These are phyloP conservation scores for Chrysaora quinquecirrha DNA, from an alignment of 30 jellyfish, hydroid and myxozoan genomes.

Conservation along the genomic window DNA sequence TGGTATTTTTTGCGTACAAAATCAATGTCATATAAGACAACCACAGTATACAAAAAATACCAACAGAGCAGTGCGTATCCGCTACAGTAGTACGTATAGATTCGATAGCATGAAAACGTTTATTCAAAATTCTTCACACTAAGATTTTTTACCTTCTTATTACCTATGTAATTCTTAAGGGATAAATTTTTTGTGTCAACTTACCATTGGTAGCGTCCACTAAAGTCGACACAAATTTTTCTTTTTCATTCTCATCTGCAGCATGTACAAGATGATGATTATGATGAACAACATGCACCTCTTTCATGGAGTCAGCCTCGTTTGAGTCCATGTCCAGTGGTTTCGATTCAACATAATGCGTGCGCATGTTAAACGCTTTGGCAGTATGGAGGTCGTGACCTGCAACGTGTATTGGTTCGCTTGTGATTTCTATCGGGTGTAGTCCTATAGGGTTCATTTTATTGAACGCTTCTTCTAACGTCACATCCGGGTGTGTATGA, in stretches of 20 bases:
- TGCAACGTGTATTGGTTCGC: slow-evolving; percentile 64
- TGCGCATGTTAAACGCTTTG: slow-evolving; percentile 65
- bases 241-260: slow-evolving; percentile 73
- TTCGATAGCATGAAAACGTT: too few species aligned
- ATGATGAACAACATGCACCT: slow-evolving; percentile 84
- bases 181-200: too few species aligned
- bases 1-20: too few species aligned
- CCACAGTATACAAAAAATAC: too few species aligned
- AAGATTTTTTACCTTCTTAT: too few species aligned
- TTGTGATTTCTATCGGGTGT: slow-evolving; percentile 47
- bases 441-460: slow-evolving; percentile 34
- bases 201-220: slow-evolving; percentile 74
- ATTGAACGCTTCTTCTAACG: slow-evolving; percentile 62
- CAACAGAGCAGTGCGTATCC: too few species aligned
- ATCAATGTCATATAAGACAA: too few species aligned
- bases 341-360: slow-evolving; percentile 58
- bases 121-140: too few species aligned
- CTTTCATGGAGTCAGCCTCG: slow-evolving; percentile 34
- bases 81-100: too few species aligned
- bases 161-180: too few species aligned
- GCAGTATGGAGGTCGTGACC: slow-evolving; percentile 38
- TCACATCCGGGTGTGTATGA: slow-evolving; percentile 67
- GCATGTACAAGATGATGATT: slow-evolving; percentile 87
- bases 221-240: slow-evolving; percentile 70
- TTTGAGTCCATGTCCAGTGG: slow-evolving; percentile 46